A percentile compares a stretch with the other conserved stretches of the same genome.
Evolutionary conservation across 1,140 invertebrate species (phyloP).

Genomic region (Ditylenchus dipsaci): DNA sequence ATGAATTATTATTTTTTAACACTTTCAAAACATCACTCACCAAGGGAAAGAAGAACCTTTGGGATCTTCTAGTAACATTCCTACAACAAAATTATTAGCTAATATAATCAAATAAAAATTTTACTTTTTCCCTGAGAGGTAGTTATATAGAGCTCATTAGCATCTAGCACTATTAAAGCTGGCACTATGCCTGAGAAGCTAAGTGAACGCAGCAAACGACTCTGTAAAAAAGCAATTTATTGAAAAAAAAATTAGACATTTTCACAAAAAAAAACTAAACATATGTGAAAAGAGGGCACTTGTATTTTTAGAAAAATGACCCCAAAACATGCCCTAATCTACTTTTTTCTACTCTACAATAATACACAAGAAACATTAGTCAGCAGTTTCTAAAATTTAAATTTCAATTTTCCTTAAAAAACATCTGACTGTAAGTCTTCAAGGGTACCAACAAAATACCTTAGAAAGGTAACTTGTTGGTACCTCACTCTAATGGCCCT

Average conservation of each 20-base stretch:
- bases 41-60: constrained; percentile 10
- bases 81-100: neutral
- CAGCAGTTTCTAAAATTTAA: too few species aligned
- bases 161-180: constrained; percentile 21
- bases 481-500: too few species aligned
- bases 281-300: neutral
- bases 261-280: neutral
- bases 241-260: neutral
- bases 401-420: too few species aligned
- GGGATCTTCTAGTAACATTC: constrained; percentile 5
- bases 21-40: neutral
- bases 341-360: too few species aligned
- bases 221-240: neutral
- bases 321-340: too few species aligned
- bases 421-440: too few species aligned
- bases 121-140: constrained; percentile 17
- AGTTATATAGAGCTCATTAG: constrained; percentile 4
- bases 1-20: neutral
- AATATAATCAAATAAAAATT: neutral
- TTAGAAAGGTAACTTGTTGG: too few species aligned
- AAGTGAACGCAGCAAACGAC: constrained; percentile 20
- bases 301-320: too few species aligned
- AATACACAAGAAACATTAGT: too few species aligned
- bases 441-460: too few species aligned
- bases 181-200: constrained; percentile 16